A percentile compares a stretch with the other conserved stretches of the same genome.
Conservation (phyloP, 2,113 vertebrate genomes). For the Prunella himalayana region DNA sequence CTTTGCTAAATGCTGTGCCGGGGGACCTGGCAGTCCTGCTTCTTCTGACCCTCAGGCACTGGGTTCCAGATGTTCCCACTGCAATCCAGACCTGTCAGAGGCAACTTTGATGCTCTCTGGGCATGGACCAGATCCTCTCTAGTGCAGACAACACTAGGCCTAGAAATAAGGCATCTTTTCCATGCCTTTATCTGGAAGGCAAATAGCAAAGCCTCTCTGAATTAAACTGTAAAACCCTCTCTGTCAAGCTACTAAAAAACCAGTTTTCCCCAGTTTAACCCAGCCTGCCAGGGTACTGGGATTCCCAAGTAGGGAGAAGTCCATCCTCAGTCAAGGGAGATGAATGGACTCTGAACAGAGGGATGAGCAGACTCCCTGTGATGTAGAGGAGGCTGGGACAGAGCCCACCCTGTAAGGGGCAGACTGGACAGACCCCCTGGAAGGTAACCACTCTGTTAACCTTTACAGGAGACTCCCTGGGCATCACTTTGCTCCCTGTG, state of each 20-base stretch:
- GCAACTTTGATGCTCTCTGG: not conserved
- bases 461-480: not conserved
- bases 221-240: not conserved
- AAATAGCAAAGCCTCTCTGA: not conserved
- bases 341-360: not conserved
- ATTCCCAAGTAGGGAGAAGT: not conserved
- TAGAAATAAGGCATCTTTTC: not conserved
- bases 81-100: not conserved
- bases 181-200: not conserved
- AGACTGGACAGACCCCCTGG: fast-evolving
- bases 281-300: not conserved
- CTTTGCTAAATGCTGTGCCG: not conserved
- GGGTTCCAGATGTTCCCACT: not conserved
- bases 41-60: not conserved
- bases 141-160: not conserved
- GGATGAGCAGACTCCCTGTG: fast-evolving
- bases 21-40: not conserved
- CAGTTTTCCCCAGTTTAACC: not conserved
- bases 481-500: fast-evolving
- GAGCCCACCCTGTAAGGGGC: not conserved
- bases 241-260: not conserved
- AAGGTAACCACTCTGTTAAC: not conserved
- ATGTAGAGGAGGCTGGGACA: not conserved
- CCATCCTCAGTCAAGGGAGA: not conserved
- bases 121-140: not conserved